Evolutionary conservation across 2,797 vertebrate species (phyloP).

Genomic region (Anguilla marmorata): DNA sequence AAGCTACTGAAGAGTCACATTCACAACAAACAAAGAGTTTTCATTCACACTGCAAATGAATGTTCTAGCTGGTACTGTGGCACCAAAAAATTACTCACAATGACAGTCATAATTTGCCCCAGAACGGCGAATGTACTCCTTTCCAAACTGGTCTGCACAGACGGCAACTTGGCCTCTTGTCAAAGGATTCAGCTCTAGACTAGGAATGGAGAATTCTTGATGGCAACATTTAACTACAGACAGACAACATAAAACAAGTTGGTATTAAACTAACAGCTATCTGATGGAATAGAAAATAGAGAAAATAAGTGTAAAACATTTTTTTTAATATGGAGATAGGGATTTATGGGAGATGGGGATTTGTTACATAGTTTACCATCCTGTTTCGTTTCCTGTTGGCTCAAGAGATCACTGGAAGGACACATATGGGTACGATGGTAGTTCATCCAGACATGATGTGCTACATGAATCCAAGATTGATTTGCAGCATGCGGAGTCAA

Average conservation of each 20-base stretch:
- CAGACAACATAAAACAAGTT: not conserved
- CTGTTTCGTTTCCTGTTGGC: too few relatives aligned
- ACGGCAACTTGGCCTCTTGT: not conserved
- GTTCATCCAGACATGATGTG: not conserved
- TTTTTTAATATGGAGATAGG: not conserved
- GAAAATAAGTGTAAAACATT: not conserved
- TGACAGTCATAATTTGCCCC: not conserved
- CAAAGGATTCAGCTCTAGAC: not conserved
- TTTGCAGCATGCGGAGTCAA: too few relatives aligned
- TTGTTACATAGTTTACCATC: not conserved
- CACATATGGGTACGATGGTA: not conserved
- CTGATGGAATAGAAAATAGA: not conserved
- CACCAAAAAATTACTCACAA: not conserved
- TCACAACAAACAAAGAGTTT: not conserved
- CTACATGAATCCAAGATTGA: not conserved
- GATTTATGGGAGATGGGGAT: not conserved
- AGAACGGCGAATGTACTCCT: not conserved
- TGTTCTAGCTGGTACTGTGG: not conserved
- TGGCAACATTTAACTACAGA: not conserved
- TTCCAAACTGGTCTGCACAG: not conserved
- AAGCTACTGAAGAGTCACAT: not conserved
- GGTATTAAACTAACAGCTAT: not conserved
- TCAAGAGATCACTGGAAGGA: not conserved
- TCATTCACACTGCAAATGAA: not conserved
- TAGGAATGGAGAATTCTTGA: not conserved